phyloP scores from a whole-genome alignment of 1,140 invertebrate genomes.

The Cydia amplana region DNA sequence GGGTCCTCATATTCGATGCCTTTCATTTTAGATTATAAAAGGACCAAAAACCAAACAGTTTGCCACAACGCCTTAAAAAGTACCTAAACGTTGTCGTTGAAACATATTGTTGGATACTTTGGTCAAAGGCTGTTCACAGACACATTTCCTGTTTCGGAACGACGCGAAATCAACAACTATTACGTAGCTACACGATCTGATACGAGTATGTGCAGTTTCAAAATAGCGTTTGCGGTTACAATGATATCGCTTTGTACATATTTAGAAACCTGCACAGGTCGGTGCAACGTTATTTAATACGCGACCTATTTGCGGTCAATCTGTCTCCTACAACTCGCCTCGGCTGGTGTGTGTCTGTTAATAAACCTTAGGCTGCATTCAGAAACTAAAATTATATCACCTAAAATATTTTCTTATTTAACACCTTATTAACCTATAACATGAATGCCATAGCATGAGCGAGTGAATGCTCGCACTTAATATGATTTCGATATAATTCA shows the following conservation, averaged over 20 bases:
- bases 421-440: no score
- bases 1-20: no score
- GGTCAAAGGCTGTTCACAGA: constrained; percentile 18
- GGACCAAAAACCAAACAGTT: background rate
- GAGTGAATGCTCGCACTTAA: no score
- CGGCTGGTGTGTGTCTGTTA: constrained; percentile 40
- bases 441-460: no score
- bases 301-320: constrained; percentile 75
- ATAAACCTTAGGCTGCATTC: constrained; percentile 43
- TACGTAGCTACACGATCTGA: constrained; percentile 15
- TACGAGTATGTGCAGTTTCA: constrained; percentile 43
- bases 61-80: background rate
- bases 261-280: constrained; percentile 72
- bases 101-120: background rate
- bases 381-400: background rate
- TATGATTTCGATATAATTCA: no score
- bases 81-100: background rate
- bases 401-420: background rate
- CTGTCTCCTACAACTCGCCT: constrained; percentile 48
- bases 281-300: constrained; percentile 71
- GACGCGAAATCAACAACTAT: constrained; percentile 27
- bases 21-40: background rate
- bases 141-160: constrained; percentile 27
- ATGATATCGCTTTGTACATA: constrained; percentile 71
- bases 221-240: constrained; percentile 69